These are phyloP conservation scores for Plodia interpunctella DNA, from an alignment of 1,140 invertebrate genomes.

Conservation along the genomic window DNA sequence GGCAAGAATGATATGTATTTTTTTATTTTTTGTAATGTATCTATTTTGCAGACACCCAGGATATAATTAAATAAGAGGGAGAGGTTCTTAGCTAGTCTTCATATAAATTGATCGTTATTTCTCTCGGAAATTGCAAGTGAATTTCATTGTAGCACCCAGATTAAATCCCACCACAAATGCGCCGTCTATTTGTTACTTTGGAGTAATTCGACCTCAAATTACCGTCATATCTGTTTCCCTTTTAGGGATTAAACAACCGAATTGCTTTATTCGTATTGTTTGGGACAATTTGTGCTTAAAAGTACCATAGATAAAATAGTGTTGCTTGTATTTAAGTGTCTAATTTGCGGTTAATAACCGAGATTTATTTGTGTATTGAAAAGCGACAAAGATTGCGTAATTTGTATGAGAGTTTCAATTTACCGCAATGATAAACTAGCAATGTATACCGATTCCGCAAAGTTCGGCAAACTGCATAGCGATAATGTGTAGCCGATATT, in stretches of 20 bases:
- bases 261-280: conserved; percentile 3
- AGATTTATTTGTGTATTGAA: no score
- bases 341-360: background rate
- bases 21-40: no score
- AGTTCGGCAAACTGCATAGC: no score
- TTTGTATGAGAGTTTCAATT: no score
- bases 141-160: background rate
- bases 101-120: background rate
- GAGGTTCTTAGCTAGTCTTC: background rate
- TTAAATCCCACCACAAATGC: background rate
- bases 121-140: background rate
- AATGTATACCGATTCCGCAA: no score
- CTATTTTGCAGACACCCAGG: background rate
- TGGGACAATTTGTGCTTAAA: conserved; percentile 2
- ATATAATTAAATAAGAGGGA: background rate
- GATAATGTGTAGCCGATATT: no score
- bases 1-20: no score
- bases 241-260: conserved; percentile 4
- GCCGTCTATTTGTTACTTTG: conserved; percentile 2
- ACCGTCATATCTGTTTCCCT: conserved; percentile 2
- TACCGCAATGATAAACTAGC: no score
- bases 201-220: conserved; percentile 7
- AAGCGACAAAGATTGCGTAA: no score
- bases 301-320: background rate
- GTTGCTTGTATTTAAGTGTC: background rate